phyloP scores from a whole-genome alignment of 2,888 invertebrate species.

The Timema cristinae region DNA sequence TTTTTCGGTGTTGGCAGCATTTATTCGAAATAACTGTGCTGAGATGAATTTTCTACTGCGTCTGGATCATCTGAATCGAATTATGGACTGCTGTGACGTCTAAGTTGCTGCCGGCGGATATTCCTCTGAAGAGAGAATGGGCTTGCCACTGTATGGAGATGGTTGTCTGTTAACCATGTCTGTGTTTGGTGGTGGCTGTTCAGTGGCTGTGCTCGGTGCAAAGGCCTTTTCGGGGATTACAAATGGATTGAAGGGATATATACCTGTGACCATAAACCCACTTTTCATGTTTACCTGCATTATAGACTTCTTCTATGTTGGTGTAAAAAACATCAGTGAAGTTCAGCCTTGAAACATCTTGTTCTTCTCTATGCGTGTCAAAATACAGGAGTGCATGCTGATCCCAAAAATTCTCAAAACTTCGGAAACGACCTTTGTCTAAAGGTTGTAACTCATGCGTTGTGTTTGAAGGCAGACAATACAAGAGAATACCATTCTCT shows the following conservation, averaged over 20 bases:
- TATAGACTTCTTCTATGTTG: not conserved
- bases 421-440: constrained; percentile 12
- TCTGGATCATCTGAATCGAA: too few species aligned
- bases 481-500: constrained; percentile 21
- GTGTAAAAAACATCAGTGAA: constrained; percentile 4
- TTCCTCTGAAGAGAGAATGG: too few species aligned
- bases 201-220: constrained; percentile 11
- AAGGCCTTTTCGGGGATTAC: constrained; percentile 1
- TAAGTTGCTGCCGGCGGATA: too few species aligned
- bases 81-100: too few species aligned
- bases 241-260: not conserved
- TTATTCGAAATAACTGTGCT: too few species aligned
- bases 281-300: not conserved
- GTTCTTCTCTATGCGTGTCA: not conserved
- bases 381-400: constrained; percentile 12
- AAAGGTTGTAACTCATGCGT: constrained; percentile 4
- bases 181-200: not conserved
- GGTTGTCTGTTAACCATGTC: not conserved
- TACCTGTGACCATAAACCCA: not conserved
- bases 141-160: not conserved
- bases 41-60: too few species aligned
- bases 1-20: too few species aligned
- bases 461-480: constrained; percentile 29
- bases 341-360: constrained; percentile 6
- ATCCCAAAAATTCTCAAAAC: constrained; percentile 11